Base-by-base conservation (phyloP, 2,888 invertebrate species). In the Papilio protenor region DNA sequence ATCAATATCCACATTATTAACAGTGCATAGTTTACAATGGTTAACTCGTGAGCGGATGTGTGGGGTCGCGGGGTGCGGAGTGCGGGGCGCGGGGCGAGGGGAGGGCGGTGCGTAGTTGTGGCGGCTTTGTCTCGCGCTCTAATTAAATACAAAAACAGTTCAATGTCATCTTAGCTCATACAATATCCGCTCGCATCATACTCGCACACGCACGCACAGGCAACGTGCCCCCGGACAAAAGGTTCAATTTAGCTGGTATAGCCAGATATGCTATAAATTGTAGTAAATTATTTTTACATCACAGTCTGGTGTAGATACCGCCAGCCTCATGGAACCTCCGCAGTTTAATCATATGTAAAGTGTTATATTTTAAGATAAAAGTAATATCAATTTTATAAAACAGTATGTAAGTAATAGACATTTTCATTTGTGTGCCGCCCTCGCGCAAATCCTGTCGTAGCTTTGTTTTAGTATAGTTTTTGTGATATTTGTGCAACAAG, bases 101-200 rank as follows among this genome's bases (percentile, higher is more conserved):
- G 59, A 4, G 16, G 18, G 52, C 52, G 52, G 6, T 18, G 52
- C 40, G 18, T 18, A 18, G 18, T 18, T 4, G n/a, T 6, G 55
- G 55, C n/a, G 55, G 16, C 64, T 16, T 33, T 64, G 40, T 66
- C 10, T 18, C 40, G 40, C 40, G 18, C n/a, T n/a, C 40, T 66
- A 40, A 66, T 40, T 66, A 40, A 40, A 66, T n/a, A 66, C 66
- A 66, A 64, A 27, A 66, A 66, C 66, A 66, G 40, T 40, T 40
- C 33, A 27, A 18, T n/a, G 18, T 16, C 40, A 55, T 55, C 55
- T 55, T n/a, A 40, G 2, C 40, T 11, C 10, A 66, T 2, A 40
- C 18, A n/a, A 40, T 10, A 40, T n/a, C 66, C 0, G 66, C n/a
- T 40, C 33, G 10, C 66, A 18, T 64, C 18, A 66, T 3, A 40